Base-by-base conservation (phyloP, 2,113 vertebrate genomes). In the Apteryx mantelli region DNA sequence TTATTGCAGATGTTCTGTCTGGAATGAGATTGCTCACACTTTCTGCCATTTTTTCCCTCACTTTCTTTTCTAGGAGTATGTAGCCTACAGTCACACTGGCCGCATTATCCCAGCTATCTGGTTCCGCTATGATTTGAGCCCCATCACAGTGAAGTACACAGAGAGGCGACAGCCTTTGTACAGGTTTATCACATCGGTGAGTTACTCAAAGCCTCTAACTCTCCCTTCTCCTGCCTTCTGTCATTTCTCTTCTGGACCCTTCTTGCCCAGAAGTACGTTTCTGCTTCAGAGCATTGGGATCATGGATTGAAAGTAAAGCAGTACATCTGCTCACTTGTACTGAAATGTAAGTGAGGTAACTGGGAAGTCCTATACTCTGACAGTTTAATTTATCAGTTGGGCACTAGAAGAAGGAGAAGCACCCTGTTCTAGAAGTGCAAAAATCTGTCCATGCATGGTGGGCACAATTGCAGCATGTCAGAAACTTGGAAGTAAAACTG, bases 81-180 rank as follows among this genome's bases (percentile, higher is more conserved):
- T 99, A 1, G 99, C 99, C 48, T 99, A 99, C 96, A 99, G 99
- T 96, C 99, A 99, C 98, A 99, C 99, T 0, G 99, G 99, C 36
- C 98, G 99, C 89, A 99, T 99, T 97, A 99, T 99, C 96, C 99
- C 99, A 0, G 99, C 99, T 24, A 99, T 99, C 98, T 99, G 99
- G 99, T 99, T 99, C 97, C 98, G 99, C 13, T 99, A 99, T 0
- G 99, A 99, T 98, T 98, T 99, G 95, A 99, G 99, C 97, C 99
- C 99, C 82, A 99, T 99, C 98, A 99, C 99, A 46, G 99, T 99
- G 93, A 99, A 99, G 95, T 99, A 99, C 97, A 99, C 99, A 26
- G 99, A 99, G 98, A 98, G 99, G 94, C 98, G 99, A 42, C 99
- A 99, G 95, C 99, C 99, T 2, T 87, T 99, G 83, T 99, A 99